Percentiles rank a stretch among this genome's conserved stretches.
These are phyloP conservation scores for Henricia sp. DNA, from an alignment of 53 echinoderm and acorn worm genomes.

Conservation along the genomic window DNA sequence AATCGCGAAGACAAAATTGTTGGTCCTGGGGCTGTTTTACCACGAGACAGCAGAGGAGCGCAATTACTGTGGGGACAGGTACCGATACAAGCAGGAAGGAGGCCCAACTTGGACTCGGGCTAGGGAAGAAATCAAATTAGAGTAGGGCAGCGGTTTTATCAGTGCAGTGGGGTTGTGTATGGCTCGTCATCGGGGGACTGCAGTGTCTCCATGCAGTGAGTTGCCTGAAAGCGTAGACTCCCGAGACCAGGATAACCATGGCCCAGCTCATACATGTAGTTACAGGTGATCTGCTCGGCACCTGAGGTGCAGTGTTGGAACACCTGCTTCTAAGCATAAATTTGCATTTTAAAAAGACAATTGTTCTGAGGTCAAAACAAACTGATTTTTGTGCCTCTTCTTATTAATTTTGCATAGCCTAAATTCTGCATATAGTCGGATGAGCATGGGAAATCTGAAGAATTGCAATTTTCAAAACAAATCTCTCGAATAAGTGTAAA, in stretches of 20 bases:
- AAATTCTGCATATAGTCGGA: too few relatives aligned
- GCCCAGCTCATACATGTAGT: background rate
- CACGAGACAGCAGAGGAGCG: slow-evolving; percentile 38
- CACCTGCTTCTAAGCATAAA: slow-evolving; percentile 23
- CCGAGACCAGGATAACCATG: background rate
- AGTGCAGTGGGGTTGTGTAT: too few relatives aligned
- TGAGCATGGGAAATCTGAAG: too few relatives aligned
- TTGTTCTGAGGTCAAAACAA: too few relatives aligned
- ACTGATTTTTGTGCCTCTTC: too few relatives aligned
- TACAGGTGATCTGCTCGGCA: slow-evolving; percentile 30
- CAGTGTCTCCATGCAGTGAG: background rate
- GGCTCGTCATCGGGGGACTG: background rate
- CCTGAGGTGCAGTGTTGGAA: slow-evolving; percentile 4
- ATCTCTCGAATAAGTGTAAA: too few relatives aligned
- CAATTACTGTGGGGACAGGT: slow-evolving; percentile 45
- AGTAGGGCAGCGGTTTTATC: slow-evolving; percentile 9
- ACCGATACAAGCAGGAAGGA: slow-evolving; percentile 52
- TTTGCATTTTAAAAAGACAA: background rate
- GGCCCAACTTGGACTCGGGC: slow-evolving; percentile 3
- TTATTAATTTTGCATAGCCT: too few relatives aligned
- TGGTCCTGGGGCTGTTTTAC: slow-evolving; percentile 46
- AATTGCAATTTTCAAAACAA: too few relatives aligned
- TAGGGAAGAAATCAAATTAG: slow-evolving; percentile 53
- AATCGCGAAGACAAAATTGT: slow-evolving; percentile 44
- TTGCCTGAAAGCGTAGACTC: slow-evolving; percentile 23